phyloP scores from a whole-genome alignment of 1,140 invertebrate genomes.

The Micrasema longulum region DNA sequence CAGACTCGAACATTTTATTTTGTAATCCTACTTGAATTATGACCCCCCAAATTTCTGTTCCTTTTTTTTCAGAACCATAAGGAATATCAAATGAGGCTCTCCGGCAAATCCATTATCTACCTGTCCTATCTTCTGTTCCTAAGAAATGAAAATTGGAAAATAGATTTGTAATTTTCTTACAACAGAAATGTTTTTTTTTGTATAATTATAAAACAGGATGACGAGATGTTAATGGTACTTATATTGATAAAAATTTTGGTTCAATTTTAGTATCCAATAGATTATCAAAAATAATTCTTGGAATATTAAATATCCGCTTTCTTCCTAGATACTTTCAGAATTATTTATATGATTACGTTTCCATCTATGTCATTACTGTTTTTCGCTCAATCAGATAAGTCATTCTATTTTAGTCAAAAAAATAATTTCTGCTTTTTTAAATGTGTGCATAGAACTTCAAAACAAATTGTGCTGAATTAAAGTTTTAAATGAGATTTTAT shows the following conservation, averaged over 20 bases:
- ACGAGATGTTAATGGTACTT: background rate
- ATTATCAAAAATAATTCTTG: background rate
- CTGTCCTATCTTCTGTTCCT: conserved; percentile 27
- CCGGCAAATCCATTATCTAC: conserved; percentile 42
- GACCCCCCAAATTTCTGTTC: conserved; percentile 45
- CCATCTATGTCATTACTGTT: too few species aligned
- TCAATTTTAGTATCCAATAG: background rate
- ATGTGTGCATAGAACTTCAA: too few species aligned
- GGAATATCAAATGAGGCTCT: conserved; percentile 51
- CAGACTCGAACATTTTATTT: conserved; percentile 54
- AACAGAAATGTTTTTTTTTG: conserved; percentile 3
- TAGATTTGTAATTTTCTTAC: conserved; percentile 48
- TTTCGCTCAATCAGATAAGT: too few species aligned
- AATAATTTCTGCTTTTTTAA: too few species aligned
- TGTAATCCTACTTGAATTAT: conserved; percentile 54
- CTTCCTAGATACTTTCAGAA: too few species aligned
- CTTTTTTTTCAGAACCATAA: conserved; percentile 45
- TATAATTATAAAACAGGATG: background rate
- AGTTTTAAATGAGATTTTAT: too few species aligned
- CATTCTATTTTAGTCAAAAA: too few species aligned
- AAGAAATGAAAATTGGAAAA: conserved; percentile 45
- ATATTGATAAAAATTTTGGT: too few species aligned
- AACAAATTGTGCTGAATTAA: too few species aligned
- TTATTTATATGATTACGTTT: too few species aligned
- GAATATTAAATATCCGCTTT: too few species aligned